Evolutionary conservation across 2,888 invertebrate species (phyloP).

Genomic region (Tryphoninae sp.): DNA sequence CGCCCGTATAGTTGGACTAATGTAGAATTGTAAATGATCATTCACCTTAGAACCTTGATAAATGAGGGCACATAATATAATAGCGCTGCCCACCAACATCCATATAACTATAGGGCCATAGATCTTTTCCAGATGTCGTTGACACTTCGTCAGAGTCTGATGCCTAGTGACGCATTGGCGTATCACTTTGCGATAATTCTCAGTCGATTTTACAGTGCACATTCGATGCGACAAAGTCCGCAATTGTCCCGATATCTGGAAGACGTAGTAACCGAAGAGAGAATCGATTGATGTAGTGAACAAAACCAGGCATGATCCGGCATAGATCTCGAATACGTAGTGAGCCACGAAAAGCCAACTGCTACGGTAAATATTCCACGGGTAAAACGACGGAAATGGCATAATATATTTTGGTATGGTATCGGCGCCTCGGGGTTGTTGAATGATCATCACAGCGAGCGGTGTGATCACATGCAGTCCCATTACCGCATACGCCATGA

Average conservation of each 20-base stretch:
- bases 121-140: slow-evolving; percentile 48
- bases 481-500: slow-evolving; percentile 7
- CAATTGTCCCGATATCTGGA: slow-evolving; percentile 59
- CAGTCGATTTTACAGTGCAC: slow-evolving; percentile 14
- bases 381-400: slow-evolving; percentile 54
- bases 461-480: slow-evolving; percentile 46
- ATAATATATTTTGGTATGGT: slow-evolving; percentile 54
- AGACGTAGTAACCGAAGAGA: slow-evolving; percentile 60
- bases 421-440: slow-evolving; percentile 28
- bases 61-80: slow-evolving; percentile 55
- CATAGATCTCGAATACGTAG: slow-evolving; percentile 50
- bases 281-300: slow-evolving; percentile 43
- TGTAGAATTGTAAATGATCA: slow-evolving; percentile 1
- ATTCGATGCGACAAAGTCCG: slow-evolving; percentile 53
- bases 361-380: slow-evolving; percentile 49
- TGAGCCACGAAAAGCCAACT: slow-evolving; percentile 49
- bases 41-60: slow-evolving; percentile 60
- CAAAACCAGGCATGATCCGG: slow-evolving; percentile 23
- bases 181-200: slow-evolving; percentile 31
- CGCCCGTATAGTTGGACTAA: not conserved
- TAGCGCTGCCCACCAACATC: slow-evolving; percentile 48
- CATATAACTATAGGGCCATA: slow-evolving; percentile 59
- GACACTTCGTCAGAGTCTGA: slow-evolving; percentile 50
- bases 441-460: slow-evolving; percentile 36
- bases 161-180: slow-evolving; percentile 48